phyloP scores from a whole-genome alignment of 2,888 invertebrate species.

The Patella ulyssiponensis region DNA sequence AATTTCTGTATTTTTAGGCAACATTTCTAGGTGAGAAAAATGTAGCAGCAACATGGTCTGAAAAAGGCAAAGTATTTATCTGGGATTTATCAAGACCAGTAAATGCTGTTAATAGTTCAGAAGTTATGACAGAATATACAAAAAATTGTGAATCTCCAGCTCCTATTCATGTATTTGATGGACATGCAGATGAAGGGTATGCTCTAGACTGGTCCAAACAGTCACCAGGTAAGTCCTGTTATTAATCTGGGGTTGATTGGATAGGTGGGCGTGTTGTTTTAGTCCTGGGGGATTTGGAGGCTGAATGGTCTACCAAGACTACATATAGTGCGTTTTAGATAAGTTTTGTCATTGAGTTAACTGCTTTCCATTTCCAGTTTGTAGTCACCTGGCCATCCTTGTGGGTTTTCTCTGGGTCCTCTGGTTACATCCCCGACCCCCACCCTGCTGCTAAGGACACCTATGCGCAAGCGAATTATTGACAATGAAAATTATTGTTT shows the following conservation, averaged over 20 bases:
- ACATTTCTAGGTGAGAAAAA: constrained; percentile 78
- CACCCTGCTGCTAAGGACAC: no score
- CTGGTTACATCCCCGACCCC: no score
- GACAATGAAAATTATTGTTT: no score
- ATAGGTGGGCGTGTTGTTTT: neutral
- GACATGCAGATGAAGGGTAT: constrained; percentile 94
- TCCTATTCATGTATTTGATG: constrained; percentile 89
- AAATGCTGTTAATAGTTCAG: constrained; percentile 83
- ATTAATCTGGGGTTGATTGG: neutral
- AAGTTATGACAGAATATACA: constrained; percentile 64
- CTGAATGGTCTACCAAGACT: no score
- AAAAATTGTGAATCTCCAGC: constrained; percentile 59
- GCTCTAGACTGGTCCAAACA: constrained; percentile 93
- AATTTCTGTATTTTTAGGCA: constrained; percentile 61
- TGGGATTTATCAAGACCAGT: constrained; percentile 90
- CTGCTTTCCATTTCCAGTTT: no score
- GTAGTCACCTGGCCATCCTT: no score
- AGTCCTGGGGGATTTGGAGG: no score
- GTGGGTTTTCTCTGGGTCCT: no score
- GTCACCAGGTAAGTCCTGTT: constrained; percentile 77
- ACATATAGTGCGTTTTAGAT: no score
- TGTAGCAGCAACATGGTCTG: constrained; percentile 96
- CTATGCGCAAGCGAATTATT: no score
- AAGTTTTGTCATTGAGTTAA: no score
- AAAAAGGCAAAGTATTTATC: constrained; percentile 90